These are phyloP conservation scores for Pelodiscus sinensis DNA, from an alignment of 2,113 vertebrate genomes.

Conservation along the genomic window DNA sequence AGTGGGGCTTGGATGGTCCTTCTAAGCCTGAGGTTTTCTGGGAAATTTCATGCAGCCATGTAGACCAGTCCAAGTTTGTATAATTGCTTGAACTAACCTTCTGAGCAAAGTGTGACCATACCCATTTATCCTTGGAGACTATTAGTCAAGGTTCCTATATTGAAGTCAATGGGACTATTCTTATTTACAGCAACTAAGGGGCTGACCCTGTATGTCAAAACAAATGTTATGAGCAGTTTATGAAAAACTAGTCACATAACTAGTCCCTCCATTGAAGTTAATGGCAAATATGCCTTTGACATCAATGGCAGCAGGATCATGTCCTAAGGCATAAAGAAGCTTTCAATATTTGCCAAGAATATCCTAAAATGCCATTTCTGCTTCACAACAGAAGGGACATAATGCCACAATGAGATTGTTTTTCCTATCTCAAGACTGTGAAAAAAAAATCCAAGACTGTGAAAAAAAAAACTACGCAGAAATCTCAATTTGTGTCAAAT, in stretches of 20 bases:
- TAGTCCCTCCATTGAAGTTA: not conserved
- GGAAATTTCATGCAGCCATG: not conserved
- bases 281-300: not conserved
- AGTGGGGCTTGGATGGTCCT: not conserved
- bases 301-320: not conserved
- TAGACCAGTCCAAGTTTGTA: not conserved
- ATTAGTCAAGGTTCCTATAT: not conserved
- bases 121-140: not conserved
- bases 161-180: fast-evolving
- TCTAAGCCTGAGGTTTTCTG: not conserved
- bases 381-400: conserved; percentile 14
- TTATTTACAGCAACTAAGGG: not conserved
- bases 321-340: not conserved
- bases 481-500: conserved; percentile 81
- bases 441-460: conserved; percentile 58
- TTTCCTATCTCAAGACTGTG: conserved; percentile 58
- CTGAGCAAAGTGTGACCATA: not conserved
- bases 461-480: conserved; percentile 75
- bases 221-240: not conserved
- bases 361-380: not conserved
- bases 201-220: not conserved
- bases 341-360: conserved; percentile 47
- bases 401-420: conserved; percentile 33
- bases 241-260: fast-evolving
- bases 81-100: not conserved